phyloP scores from a whole-genome alignment of 2,888 invertebrate genomes.

The Dendrolimus pini region DNA sequence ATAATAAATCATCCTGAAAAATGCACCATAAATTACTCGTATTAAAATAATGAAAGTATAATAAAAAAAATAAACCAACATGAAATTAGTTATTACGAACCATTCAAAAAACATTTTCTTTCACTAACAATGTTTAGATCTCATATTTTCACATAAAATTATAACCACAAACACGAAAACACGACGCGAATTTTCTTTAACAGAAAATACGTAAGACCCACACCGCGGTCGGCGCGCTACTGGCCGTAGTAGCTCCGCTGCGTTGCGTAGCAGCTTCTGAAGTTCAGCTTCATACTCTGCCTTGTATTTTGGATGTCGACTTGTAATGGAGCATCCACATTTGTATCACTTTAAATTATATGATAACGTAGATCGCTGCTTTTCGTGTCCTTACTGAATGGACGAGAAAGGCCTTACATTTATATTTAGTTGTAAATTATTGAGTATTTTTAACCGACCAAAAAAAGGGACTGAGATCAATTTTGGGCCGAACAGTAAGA shows the following conservation, averaged over 20 bases:
- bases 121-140: conserved; percentile 16
- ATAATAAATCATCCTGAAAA: too few relatives aligned
- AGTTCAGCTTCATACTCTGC: conserved; percentile 33
- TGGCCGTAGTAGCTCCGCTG: conserved; percentile 34
- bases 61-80: not conserved
- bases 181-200: conserved; percentile 11
- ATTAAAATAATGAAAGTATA: not conserved
- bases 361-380: too few relatives aligned
- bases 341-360: too few relatives aligned
- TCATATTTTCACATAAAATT: conserved; percentile 3
- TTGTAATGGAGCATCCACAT: too few relatives aligned
- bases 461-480: too few relatives aligned
- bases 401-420: too few relatives aligned
- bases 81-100: conserved; percentile 16
- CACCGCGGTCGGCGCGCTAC: conserved; percentile 53
- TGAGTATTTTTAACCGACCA: too few relatives aligned
- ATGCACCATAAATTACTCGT: too few relatives aligned
- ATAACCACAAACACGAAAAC: conserved; percentile 21
- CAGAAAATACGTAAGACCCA: conserved; percentile 37
- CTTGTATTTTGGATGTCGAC: too few relatives aligned
- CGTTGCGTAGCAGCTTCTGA: conserved; percentile 21
- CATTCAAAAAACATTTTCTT: conserved; percentile 24
- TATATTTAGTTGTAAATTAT: too few relatives aligned
- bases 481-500: too few relatives aligned
- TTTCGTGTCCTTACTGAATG: too few relatives aligned